Base-by-base conservation (phyloP, 1,140 invertebrate species). In the Heliconius hermathena region DNA sequence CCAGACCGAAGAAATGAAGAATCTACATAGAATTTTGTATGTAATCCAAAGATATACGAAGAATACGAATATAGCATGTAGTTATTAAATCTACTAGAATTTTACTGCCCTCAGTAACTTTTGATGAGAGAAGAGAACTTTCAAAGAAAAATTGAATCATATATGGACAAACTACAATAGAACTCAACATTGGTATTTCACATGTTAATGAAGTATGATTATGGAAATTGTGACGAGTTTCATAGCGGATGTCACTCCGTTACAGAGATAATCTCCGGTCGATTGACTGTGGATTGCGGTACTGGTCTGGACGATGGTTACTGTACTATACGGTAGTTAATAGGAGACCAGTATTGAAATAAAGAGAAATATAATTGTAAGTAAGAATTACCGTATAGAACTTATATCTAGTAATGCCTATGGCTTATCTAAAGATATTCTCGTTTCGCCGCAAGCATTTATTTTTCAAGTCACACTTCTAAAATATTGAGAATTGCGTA, bases 221-320 rank as follows among this genome's bases (percentile, higher is more conserved):
- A 80, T 76, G 74, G 29, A 71, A 79, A 71, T 74, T 52, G 74
- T 49, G 46, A 71, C 41, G 75, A 41, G 78, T 66, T 36, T 57
- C 20, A 3, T 77, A 76, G 78, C 85, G 83, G 85, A 85, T 86
- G 83, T 84, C 76, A 81, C 83, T 79, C 90, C 89, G 90, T 91
- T 90, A 91, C 76, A 79, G 83, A 77, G 81, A 85, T 88, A 89
- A 89, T 88, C 86, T 86, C 74, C 38, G 75, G 26, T 77, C 79
- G 83, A 89, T 88, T 86, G 84, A 74, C 76, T 66, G 26, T 11
- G 22, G 9, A 26, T 89, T 89, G 89, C 89, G 88, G 90, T 88
- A 84, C 76, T 82, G 81, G 86, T 78, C 84, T 84, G 82, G 78
- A 82, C 36, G 26, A 75, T 41, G 66, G 18, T 54, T 76, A 66